Evolutionary conservation across 1,140 invertebrate species (phyloP).

Genomic region (Lucilia sericata): DNA sequence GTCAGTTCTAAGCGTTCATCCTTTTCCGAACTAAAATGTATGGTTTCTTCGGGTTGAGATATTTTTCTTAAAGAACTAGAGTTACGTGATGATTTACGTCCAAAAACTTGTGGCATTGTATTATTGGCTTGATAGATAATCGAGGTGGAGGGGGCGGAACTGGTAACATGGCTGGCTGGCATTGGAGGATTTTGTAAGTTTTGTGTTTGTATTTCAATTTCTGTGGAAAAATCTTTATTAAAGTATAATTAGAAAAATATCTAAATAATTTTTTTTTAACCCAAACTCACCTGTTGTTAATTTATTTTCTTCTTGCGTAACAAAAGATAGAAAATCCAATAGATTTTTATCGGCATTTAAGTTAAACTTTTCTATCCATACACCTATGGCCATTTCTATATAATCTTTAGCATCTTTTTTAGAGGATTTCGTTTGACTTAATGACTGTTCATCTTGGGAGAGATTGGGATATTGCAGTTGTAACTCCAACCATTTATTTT

Average conservation of each 20-base stretch:
- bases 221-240: not conserved
- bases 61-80: slow-evolving; percentile 46
- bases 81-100: slow-evolving; percentile 44
- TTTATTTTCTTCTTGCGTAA: not conserved
- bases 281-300: not conserved
- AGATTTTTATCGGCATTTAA: slow-evolving; percentile 55
- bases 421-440: not conserved
- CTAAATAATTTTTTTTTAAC: not conserved
- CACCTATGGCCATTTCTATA: slow-evolving; percentile 48
- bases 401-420: not conserved
- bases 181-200: slow-evolving; percentile 20
- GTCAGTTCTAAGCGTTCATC: slow-evolving; percentile 56
- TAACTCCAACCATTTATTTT: slow-evolving; percentile 58
- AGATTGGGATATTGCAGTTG: slow-evolving; percentile 54
- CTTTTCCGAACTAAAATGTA: slow-evolving; percentile 62
- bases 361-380: slow-evolving; percentile 59
- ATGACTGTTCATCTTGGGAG: not conserved
- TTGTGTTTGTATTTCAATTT: slow-evolving; percentile 27
- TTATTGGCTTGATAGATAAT: not conserved
- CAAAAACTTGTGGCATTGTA: slow-evolving; percentile 19
- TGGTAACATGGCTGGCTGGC: not conserved
- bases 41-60: slow-evolving; percentile 58
- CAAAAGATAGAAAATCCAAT: slow-evolving; percentile 58
- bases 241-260: not conserved
- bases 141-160: not conserved